Base-by-base conservation (phyloP, 2,113 vertebrate genomes). In the Kryptolebias marmoratus region DNA sequence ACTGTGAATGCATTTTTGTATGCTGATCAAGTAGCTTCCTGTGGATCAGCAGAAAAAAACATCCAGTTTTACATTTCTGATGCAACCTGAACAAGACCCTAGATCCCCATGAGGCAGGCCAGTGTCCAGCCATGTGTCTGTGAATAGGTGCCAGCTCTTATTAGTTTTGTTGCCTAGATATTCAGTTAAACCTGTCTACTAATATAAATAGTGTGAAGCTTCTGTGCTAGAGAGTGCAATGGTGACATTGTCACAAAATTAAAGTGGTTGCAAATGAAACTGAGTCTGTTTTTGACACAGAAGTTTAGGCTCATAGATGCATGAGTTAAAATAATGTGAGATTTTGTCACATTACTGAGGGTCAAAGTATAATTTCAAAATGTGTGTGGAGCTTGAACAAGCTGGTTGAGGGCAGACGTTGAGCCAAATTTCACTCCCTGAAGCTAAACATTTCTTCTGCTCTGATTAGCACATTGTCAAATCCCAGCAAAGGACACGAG, bases 401-500 rank as follows among this genome's bases (percentile, higher is more conserved):
- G 55, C 74, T 74, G 79, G 71, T 65, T 56, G 54, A 28, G 10
- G 49, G 49, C 48, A 64, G 66, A 16, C 54, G 42, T 57, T 36
- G 56, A 69, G 77, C 64, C 65, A 69, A 82, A 74, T 53, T 49
- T 61, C 2, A 12, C 44, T 14, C 68, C 81, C 67, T 47, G 3
- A 56, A 83, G 87, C 80, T 72, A 79, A 77, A 82, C 70, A 69
- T 73, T 68, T 73, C 73, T 88, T 85, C 77, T 50, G 79, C 88
- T 89, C 90, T 84, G 78, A 88, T 89, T 92, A 87, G 73, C 82
- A 73, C 75, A 86, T 88, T 82, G 83, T 54, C 70, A 71, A 77
- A 56, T 79, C 62, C 71, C 59, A 75, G 77, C 74, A 83, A 87
- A 84, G 75, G 71, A 57, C 72, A 58, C 36, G 48, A 65, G 68